These are phyloP conservation scores for Pinna nobilis DNA, from an alignment of 1,140 invertebrate genomes.

Conservation along the genomic window DNA sequence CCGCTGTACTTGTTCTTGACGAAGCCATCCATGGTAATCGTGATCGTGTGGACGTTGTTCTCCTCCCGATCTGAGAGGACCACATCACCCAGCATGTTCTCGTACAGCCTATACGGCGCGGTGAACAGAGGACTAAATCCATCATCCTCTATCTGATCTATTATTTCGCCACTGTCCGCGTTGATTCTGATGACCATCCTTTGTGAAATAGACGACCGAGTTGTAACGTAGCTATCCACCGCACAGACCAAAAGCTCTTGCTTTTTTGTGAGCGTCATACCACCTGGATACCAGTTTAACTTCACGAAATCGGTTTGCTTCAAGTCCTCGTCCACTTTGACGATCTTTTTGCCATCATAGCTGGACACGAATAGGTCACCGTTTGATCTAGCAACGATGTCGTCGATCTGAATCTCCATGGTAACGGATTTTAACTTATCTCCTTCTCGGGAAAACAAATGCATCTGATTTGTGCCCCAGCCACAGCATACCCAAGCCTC, in stretches of 20 bases:
- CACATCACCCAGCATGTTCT: conserved; percentile 48
- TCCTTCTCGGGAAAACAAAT: conserved; percentile 45
- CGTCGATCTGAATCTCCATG: conserved; percentile 53
- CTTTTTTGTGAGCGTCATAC: conserved; percentile 50
- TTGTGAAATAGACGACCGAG: conserved; percentile 35
- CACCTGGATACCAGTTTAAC: conserved; percentile 51
- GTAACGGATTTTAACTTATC: conserved; percentile 44
- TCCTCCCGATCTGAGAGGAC: conserved; percentile 52
- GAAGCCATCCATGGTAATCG: conserved; percentile 44
- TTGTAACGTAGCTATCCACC: conserved; percentile 56
- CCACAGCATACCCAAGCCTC: conserved; percentile 56
- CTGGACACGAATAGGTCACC: conserved; percentile 52
- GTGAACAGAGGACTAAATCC: conserved; percentile 38
- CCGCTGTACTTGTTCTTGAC: conserved; percentile 48
- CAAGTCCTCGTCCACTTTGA: conserved; percentile 49
- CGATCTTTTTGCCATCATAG: conserved; percentile 55
- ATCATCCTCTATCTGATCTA: conserved; percentile 54
- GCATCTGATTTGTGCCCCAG: conserved; percentile 52
- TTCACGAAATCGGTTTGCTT: conserved; percentile 46
- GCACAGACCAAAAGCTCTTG: conserved; percentile 54
- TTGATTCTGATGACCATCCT: conserved; percentile 49
- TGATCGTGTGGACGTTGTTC: conserved; percentile 45
- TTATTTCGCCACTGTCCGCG: conserved; percentile 44
- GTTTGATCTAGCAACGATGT: conserved; percentile 40
- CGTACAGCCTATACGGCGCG: conserved; percentile 49